Evolutionary conservation across 2,888 invertebrate species (phyloP).

Genomic region (Malacosoma neustria): DNA sequence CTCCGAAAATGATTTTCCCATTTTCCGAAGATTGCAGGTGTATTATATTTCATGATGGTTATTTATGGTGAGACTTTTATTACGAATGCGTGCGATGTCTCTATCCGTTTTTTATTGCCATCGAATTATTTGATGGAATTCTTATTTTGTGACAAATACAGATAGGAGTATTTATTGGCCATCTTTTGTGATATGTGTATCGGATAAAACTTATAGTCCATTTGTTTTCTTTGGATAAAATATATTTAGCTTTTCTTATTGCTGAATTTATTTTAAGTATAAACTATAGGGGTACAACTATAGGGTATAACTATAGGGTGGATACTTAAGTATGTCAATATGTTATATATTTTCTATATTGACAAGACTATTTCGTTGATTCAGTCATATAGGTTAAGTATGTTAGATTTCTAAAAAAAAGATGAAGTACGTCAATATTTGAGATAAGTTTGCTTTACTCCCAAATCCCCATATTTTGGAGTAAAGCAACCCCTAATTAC

Average conservation of each 20-base stretch:
- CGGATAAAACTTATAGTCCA: constrained; percentile 30
- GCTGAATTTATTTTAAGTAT: constrained; percentile 10
- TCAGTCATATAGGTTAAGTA: too few relatives aligned
- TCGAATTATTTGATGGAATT: constrained; percentile 65
- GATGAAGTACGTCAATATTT: too few relatives aligned
- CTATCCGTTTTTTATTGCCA: constrained; percentile 69
- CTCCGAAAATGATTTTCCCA: constrained; percentile 73
- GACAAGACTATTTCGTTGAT: too few relatives aligned
- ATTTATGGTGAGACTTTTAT: constrained; percentile 74
- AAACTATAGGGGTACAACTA: too few relatives aligned
- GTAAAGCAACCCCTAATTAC: too few relatives aligned
- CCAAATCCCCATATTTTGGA: too few relatives aligned
- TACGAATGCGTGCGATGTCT: constrained; percentile 74
- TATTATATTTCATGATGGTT: constrained; percentile 75
- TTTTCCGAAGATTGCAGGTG: constrained; percentile 74
- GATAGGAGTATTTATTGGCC: constrained; percentile 45
- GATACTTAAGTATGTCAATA: too few relatives aligned
- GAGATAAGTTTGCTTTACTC: too few relatives aligned
- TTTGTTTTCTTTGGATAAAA: constrained; percentile 34
- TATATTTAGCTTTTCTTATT: constrained; percentile 20
- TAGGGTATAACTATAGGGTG: too few relatives aligned
- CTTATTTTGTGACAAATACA: constrained; percentile 57
- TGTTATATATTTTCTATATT: too few relatives aligned
- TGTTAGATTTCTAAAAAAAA: too few relatives aligned
- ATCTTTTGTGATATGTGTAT: constrained; percentile 41